A percentile compares a stretch with the other conserved stretches of the same genome.
Conservation (phyloP, 2,888 invertebrate species). For the Caenorhabditis sp. region DNA sequence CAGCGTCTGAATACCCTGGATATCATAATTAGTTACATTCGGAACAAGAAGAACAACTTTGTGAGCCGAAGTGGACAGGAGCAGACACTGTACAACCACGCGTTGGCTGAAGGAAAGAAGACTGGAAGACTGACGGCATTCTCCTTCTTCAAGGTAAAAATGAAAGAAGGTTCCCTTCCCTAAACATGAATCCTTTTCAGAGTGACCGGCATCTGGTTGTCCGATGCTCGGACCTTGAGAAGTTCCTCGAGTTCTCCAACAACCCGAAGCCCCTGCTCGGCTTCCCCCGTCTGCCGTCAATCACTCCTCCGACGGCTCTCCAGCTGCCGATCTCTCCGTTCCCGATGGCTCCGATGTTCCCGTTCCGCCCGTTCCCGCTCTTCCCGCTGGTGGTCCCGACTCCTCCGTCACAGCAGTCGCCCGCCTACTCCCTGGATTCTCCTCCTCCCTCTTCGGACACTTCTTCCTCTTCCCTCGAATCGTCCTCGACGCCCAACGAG, state of each 20-base stretch:
- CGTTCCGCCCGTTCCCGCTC: conserved; percentile 25
- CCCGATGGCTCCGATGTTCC: neutral
- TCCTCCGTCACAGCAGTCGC: conserved; percentile 13
- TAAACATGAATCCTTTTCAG: too few relatives aligned
- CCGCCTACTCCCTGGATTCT: conserved; percentile 47
- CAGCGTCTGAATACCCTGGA: conserved; percentile 50
- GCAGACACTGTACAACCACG: conserved; percentile 32
- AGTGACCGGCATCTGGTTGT: conserved; percentile 38
- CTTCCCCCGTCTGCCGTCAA: conserved; percentile 14
- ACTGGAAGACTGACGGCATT: conserved; percentile 20
- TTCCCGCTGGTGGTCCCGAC: conserved; percentile 9
- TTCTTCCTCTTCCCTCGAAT: conserved; percentile 47
- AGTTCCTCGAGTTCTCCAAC: conserved; percentile 23
- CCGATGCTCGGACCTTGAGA: conserved; percentile 35
- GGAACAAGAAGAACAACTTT: conserved; percentile 50
- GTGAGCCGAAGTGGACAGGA: conserved; percentile 31
- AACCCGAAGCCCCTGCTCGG: conserved; percentile 25
- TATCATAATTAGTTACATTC: conserved; percentile 48
- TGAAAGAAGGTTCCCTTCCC: too few relatives aligned
- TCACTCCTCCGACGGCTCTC: neutral
- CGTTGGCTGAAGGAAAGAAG: conserved; percentile 44
- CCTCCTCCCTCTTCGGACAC: conserved; percentile 51
- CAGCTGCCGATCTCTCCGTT: neutral
- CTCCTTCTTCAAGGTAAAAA: conserved; percentile 48
- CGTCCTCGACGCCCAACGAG: conserved; percentile 16